Conservation (phyloP, 1,140 invertebrate species). For the Nephila pilipes region DNA sequence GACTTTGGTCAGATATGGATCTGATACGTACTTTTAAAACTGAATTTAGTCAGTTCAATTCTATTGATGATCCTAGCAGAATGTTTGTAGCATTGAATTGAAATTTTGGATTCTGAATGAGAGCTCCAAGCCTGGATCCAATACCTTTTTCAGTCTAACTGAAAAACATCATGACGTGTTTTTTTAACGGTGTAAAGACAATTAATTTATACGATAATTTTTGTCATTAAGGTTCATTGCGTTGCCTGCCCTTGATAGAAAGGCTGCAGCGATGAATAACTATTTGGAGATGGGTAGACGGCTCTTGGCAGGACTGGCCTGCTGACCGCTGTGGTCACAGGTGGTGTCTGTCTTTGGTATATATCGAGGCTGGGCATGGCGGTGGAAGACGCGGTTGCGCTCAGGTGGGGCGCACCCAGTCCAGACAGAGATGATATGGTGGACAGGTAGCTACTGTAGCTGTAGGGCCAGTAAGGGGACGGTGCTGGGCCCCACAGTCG, state of each 20-base stretch:
- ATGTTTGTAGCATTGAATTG: too few species aligned
- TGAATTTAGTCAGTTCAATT: too few species aligned
- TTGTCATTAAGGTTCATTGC: conserved; percentile 17
- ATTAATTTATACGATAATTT: too few species aligned
- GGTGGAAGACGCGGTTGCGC: conserved; percentile 10
- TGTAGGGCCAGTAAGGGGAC: conserved; percentile 71
- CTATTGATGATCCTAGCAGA: too few species aligned
- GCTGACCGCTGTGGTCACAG: neutral
- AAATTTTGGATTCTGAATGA: too few species aligned
- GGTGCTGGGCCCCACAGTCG: conserved; percentile 72
- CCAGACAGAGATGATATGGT: conserved; percentile 74
- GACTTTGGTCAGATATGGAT: too few species aligned
- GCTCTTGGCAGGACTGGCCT: conserved; percentile 69
- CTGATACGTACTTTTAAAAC: too few species aligned
- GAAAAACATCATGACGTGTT: too few species aligned
- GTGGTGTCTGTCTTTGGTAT: conserved; percentile 66
- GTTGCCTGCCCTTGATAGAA: conserved; percentile 70
- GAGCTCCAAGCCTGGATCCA: too few species aligned
- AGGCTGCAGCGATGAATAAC: conserved; percentile 54
- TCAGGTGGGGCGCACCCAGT: conserved; percentile 44
- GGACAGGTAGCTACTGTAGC: conserved; percentile 75
- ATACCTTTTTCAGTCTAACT: too few species aligned
- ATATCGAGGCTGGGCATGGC: conserved; percentile 61
- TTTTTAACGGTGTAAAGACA: too few species aligned
- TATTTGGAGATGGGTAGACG: conserved; percentile 54